Evolutionary conservation across 53 echinoderm and acorn worm genomes (phyloP).

Genomic region (Zoroaster sp.): DNA sequence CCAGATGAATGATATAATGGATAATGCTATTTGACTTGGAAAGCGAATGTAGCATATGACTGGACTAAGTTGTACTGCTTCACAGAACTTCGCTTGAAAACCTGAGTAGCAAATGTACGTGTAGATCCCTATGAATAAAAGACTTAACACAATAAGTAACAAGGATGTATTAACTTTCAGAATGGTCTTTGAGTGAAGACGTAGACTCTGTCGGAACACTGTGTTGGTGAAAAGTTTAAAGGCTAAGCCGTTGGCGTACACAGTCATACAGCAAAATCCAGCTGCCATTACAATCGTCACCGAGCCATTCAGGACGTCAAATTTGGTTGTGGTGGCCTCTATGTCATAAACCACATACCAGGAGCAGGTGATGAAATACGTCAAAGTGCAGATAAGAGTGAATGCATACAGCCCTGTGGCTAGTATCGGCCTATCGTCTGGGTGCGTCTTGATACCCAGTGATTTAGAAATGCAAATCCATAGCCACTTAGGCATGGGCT

Average conservation of each 20-base stretch:
- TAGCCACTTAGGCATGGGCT: constrained; percentile 80
- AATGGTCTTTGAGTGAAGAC: constrained; percentile 88
- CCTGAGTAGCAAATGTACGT: constrained; percentile 56
- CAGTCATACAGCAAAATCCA: constrained; percentile 68
- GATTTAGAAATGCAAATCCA: constrained; percentile 84
- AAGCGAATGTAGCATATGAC: constrained; percentile 79
- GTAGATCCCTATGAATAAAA: constrained; percentile 75
- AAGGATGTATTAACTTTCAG: constrained; percentile 78
- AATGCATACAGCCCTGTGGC: constrained; percentile 73
- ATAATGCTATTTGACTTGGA: constrained; percentile 63
- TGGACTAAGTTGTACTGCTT: constrained; percentile 55
- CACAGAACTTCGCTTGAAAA: constrained; percentile 54
- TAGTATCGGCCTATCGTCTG: constrained; percentile 72
- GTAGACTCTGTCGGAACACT: constrained; percentile 82
- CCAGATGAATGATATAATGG: constrained; percentile 76
- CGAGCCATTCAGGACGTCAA: constrained; percentile 86
- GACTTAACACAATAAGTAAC: constrained; percentile 50
- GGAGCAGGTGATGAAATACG: constrained; percentile 61
- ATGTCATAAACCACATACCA: constrained; percentile 82
- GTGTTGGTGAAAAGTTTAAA: constrained; percentile 85
- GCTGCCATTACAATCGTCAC: constrained; percentile 82
- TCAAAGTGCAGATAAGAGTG: constrained; percentile 59
- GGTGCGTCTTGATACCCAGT: constrained; percentile 85
- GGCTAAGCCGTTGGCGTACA: constrained; percentile 83
- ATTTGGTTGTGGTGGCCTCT: constrained; percentile 74